phyloP scores from a whole-genome alignment of 2,113 vertebrate genomes.

The Embiotoca jacksoni region DNA sequence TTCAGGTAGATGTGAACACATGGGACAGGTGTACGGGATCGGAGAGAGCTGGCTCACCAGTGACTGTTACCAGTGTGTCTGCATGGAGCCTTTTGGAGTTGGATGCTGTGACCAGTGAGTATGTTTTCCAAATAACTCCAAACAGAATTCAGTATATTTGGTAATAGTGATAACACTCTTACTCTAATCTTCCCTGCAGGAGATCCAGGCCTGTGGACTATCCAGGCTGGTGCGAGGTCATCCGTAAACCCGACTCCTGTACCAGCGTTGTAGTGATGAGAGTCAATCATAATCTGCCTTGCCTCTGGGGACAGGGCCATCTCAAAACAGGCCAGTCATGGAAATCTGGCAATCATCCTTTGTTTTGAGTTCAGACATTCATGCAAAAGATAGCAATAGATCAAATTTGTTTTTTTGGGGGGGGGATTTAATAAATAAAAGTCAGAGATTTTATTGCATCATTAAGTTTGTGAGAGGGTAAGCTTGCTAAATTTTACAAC shows the following conservation, averaged over 20 bases:
- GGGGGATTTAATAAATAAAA: conserved; percentile 10
- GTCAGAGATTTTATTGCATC: background rate
- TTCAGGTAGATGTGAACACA: conserved; percentile 82
- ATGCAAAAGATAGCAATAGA: background rate
- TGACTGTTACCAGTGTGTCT: conserved; percentile 85
- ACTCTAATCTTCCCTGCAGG: conserved; percentile 53
- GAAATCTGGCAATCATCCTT: conserved; percentile 80
- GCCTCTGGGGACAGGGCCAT: conserved; percentile 78
- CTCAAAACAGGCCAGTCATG: conserved; percentile 68
- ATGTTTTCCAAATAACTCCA: background rate
- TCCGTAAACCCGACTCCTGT: conserved; percentile 82
- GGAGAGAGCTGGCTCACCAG: conserved; percentile 84
- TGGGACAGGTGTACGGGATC: conserved; percentile 76
- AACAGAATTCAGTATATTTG: background rate
- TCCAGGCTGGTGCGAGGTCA: conserved; percentile 85
- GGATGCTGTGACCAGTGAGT: conserved; percentile 87
- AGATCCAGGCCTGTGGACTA: conserved; percentile 81
- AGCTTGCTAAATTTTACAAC: conserved; percentile 3
- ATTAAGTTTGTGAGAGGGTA: background rate
- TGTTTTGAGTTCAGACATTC: conserved; percentile 68
- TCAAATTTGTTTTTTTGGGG: background rate
- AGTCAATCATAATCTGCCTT: conserved; percentile 82
- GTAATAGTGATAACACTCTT: background rate
- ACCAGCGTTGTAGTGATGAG: conserved; percentile 81
- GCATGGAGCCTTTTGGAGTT: conserved; percentile 86